Evolutionary conservation across 2,113 vertebrate species (phyloP), one percentile per base, ranked within the genome.

Genomic region (Elephas maximus): DNA sequence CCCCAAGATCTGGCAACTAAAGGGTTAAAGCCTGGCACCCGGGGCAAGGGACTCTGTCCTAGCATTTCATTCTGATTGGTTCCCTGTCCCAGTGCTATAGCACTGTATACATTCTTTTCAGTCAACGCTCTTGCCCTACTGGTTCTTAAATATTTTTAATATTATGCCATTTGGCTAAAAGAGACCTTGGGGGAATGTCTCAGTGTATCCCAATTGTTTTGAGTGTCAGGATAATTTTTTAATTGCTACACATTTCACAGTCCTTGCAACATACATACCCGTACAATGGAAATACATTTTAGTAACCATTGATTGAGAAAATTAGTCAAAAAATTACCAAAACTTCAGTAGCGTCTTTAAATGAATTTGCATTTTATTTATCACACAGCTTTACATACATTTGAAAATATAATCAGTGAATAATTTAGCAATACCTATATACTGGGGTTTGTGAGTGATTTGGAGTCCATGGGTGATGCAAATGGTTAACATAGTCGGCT

Each of bases 311-410:
- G 23, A 92, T 77, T 23, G 23, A 92, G 81, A 93, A 95, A 37
- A 62, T 73, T 91, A n/a, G 76, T 91, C 60, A 62, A 79, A 65
- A 88, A 60, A 95, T 62, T 26, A 90, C 37, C 83, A 95, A 96
- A 85, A 90, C 33, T 76, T 97, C 17, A 78, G 44, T 78, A 57
- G 51, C 30, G 23, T 57, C 78, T 94, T 84, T 81, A 95, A 71
- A 80, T 79, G 63, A 48, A 60, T 85, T 82, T 91, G 11, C 23
- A 77, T 85, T 88, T 91, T 88, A 93, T 77, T 92, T 74, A 51
- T 62, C 14, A 26, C 7, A 85, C 26, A 83, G 48, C 11, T 95
- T 86, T 51, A 69, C 26, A 89, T 8, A 79, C 44, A 84, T 69
- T 62, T 90, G 53, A 90, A 90, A 79, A 73, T 48, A 48, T 48